Percentiles rank a stretch among this genome's conserved stretches.
Conservation (phyloP, 2,888 invertebrate genomes). For the Phania funesta region DNA sequence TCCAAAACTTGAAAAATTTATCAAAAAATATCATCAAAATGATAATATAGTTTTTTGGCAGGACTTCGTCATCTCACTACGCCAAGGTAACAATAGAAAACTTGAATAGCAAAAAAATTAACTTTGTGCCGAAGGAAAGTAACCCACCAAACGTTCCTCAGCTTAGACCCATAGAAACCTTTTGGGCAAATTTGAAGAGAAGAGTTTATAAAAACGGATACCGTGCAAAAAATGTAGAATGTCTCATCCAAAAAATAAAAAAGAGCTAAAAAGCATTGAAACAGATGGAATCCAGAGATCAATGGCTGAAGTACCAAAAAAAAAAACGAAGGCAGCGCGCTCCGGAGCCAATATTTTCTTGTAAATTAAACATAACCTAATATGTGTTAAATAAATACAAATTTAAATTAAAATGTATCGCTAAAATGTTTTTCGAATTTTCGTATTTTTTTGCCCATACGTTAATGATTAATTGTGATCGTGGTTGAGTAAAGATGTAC, state of each 20-base stretch:
- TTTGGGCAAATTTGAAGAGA: neutral
- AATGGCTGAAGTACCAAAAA: conserved; percentile 4
- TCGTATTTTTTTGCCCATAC: conserved; percentile 3
- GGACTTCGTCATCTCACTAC: conserved; percentile 4
- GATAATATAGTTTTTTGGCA: conserved; percentile 8
- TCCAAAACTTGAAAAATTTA: neutral
- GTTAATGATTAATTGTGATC: neutral
- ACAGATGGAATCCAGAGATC: neutral
- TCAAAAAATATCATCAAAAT: neutral
- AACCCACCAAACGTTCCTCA: neutral
- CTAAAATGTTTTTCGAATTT: neutral
- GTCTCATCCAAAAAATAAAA: conserved; percentile 2
- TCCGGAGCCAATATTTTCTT: neutral
- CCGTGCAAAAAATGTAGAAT: conserved; percentile 2
- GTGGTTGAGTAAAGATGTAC: too few species aligned
- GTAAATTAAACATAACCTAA: neutral
- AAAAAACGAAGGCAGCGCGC: neutral
- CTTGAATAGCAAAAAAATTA: neutral
- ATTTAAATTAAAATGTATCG: neutral
- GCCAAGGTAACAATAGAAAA: neutral
- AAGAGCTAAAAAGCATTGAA: neutral
- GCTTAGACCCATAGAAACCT: neutral
- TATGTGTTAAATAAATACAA: conserved; percentile 6
- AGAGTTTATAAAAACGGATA: neutral
- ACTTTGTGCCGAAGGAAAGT: neutral